Conservation (phyloP, 2,888 invertebrate genomes). For the Loripinus fragilis region DNA sequence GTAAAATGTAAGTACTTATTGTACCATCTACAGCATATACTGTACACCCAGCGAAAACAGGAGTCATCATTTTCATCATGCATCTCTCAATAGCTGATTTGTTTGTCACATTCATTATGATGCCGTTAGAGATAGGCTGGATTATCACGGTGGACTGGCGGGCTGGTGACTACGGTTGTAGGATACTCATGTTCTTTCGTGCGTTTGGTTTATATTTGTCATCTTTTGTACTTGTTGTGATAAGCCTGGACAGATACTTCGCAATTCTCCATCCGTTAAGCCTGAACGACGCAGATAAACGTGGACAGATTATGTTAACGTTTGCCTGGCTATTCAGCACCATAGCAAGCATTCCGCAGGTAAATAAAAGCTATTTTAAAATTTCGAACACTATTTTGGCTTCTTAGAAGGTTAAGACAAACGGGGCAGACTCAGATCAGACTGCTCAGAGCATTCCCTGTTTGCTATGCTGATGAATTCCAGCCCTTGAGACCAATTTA, state of each 20-base stretch:
- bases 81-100: constrained; percentile 92
- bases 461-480: too few relatives aligned
- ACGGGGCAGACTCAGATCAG: too few relatives aligned
- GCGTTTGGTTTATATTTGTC: constrained; percentile 91
- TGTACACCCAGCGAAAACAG: too few relatives aligned
- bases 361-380: too few relatives aligned
- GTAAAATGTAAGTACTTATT: too few relatives aligned
- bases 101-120: constrained; percentile 91
- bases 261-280: constrained; percentile 76
- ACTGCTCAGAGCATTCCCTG: too few relatives aligned
- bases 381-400: too few relatives aligned
- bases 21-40: too few relatives aligned
- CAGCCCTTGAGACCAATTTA: too few relatives aligned
- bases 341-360: constrained; percentile 76
- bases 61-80: constrained; percentile 91
- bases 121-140: constrained; percentile 89
- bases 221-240: constrained; percentile 90
- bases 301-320: constrained; percentile 74
- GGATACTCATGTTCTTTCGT: constrained; percentile 88
- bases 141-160: constrained; percentile 90
- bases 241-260: constrained; percentile 85
- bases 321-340: constrained; percentile 73
- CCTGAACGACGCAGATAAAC: constrained; percentile 72
- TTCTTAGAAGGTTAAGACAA: too few relatives aligned
- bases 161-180: constrained; percentile 90